Evolutionary conservation across 2,113 vertebrate species (phyloP).

Genomic region (Archocentrus centrarchus): DNA sequence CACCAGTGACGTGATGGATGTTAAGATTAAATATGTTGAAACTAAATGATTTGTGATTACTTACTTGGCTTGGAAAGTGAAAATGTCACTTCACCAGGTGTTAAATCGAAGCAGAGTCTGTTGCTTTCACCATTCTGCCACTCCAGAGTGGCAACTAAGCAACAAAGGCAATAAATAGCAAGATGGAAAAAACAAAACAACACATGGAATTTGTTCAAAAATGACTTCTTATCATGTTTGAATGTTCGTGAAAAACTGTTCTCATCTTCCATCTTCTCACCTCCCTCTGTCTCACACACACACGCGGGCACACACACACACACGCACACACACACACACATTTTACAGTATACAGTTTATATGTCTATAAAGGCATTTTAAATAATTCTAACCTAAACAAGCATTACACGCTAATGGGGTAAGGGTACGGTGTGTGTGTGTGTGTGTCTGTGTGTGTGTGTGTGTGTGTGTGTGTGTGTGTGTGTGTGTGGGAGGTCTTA

Average conservation of each 20-base stretch:
- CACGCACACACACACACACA: not conserved
- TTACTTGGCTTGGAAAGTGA: not conserved
- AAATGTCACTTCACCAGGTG: constrained; percentile 6
- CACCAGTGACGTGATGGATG: not conserved
- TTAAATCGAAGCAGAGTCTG: not conserved
- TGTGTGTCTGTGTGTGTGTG: too few relatives aligned
- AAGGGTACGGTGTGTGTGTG: too few relatives aligned
- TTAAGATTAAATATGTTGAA: not conserved
- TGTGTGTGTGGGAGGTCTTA: too few relatives aligned
- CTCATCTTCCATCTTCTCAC: constrained; percentile 25
- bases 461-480: too few relatives aligned
- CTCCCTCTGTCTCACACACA: constrained; percentile 25
- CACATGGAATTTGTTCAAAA: constrained; percentile 28
- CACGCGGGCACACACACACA: not conserved
- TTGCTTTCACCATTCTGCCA: not conserved
- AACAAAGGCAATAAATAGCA: constrained; percentile 15
- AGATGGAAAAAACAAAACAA: not conserved
- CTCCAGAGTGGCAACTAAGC: constrained; percentile 4
- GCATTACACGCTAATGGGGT: not conserved
- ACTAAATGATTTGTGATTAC: not conserved
- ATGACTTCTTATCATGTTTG: constrained; percentile 14
- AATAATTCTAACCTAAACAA: not conserved
- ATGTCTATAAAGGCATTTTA: not conserved
- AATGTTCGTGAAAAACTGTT: constrained; percentile 34
- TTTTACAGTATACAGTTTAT: not conserved